These are phyloP conservation scores for Octopus bimaculoides DNA, from an alignment of 1,140 invertebrate genomes.

Conservation along the genomic window DNA sequence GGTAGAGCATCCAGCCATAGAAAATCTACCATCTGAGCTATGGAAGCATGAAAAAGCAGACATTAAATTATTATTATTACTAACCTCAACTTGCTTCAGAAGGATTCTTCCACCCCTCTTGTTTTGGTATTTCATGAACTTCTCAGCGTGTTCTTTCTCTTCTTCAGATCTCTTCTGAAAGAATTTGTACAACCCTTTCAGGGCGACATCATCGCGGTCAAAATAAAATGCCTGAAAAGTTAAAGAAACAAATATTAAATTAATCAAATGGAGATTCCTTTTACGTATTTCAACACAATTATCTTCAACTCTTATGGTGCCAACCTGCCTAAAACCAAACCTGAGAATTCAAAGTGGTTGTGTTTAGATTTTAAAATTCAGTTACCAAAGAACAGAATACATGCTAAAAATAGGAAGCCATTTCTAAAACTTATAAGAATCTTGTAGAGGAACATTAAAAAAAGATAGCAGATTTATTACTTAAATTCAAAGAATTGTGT, in stretches of 20 bases:
- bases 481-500: too few relatives aligned
- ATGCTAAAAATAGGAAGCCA: too few relatives aligned
- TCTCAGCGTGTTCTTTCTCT: conserved; percentile 73
- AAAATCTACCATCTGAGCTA: too few relatives aligned
- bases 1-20: too few relatives aligned
- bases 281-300: background rate
- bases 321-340: background rate
- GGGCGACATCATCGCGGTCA: conserved; percentile 74
- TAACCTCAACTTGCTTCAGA: conserved; percentile 51
- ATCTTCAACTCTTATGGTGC: background rate
- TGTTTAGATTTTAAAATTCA: background rate
- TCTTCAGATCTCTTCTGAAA: conserved; percentile 72
- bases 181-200: conserved; percentile 69
- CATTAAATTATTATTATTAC: background rate
- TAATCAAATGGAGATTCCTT: too few relatives aligned
- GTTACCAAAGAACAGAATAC: too few relatives aligned
- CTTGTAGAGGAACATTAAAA: too few relatives aligned
- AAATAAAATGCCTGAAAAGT: conserved; percentile 70
- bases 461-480: too few relatives aligned
- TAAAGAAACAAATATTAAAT: background rate
- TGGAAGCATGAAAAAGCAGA: too few relatives aligned
- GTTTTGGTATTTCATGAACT: conserved; percentile 75
- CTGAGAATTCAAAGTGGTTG: background rate
- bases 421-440: too few relatives aligned
- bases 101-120: conserved; percentile 72